Evolutionary conservation across 2,888 invertebrate genomes (phyloP).

Genomic region (Athalia circularis): DNA sequence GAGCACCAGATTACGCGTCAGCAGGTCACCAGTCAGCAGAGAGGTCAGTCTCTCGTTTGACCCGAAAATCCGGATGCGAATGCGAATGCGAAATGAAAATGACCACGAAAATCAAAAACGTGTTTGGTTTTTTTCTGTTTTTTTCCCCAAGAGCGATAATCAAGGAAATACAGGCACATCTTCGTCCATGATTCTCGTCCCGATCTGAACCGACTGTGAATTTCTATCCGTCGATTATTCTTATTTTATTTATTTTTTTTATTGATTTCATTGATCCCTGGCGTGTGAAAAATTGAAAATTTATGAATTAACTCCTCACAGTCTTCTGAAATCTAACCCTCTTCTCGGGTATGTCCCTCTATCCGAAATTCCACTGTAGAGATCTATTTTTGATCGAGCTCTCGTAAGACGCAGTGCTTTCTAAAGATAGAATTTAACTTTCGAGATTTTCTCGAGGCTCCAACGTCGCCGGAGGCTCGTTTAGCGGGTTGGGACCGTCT

Average conservation of each 20-base stretch:
- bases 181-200: no score
- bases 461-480: constrained; percentile 9
- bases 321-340: constrained; percentile 10
- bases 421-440: constrained; percentile 64
- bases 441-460: constrained; percentile 52
- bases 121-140: no score
- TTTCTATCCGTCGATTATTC: no score
- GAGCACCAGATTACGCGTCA: constrained; percentile 86
- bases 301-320: constrained; percentile 4
- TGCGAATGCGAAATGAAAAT: no score
- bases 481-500: neutral
- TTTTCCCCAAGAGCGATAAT: no score
- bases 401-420: constrained; percentile 59
- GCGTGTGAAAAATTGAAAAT: no score
- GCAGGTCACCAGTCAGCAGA: constrained; percentile 86
- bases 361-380: constrained; percentile 47
- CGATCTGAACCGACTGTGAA: no score
- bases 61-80: neutral
- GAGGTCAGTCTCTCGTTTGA: constrained; percentile 77
- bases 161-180: no score
- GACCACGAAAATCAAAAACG: no score
- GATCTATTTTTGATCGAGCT: constrained; percentile 71
- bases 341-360: constrained; percentile 16
- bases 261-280: no score
- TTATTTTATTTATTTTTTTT: no score